Conservation (phyloP, 2,113 vertebrate species). For the Paradisaea rubra region DNA sequence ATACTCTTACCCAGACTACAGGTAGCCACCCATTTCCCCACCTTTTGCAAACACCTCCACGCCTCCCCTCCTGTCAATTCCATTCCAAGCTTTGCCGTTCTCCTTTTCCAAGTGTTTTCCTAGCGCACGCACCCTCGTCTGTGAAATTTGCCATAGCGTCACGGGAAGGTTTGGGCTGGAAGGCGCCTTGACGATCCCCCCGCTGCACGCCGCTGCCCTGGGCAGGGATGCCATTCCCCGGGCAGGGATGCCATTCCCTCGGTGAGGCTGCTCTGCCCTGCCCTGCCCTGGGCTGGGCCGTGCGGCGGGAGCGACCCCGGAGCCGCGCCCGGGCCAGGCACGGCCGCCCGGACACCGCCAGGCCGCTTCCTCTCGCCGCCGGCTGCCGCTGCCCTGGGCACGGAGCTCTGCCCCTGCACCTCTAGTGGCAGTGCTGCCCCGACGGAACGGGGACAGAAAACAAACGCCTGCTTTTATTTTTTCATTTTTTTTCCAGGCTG, state of each 20-base stretch:
- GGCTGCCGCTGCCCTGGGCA: rapidly evolving
- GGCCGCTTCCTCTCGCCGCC: neutral
- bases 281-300: neutral
- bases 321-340: neutral
- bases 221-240: neutral
- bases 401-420: neutral
- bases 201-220: neutral
- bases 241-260: neutral
- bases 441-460: neutral
- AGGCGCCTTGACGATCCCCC: neutral
- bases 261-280: too few relatives aligned
- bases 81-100: neutral
- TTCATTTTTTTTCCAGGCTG: neutral
- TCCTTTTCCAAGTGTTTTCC: too few relatives aligned
- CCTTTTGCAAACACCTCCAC: neutral
- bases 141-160: rapidly evolving
- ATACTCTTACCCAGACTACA: neutral
- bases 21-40: neutral
- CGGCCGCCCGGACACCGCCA: rapidly evolving
- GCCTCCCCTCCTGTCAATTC: neutral
- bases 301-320: neutral
- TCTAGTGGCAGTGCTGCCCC: neutral
- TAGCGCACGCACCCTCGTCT: rapidly evolving
- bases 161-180: neutral
- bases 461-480: neutral